Conservation (phyloP, 1,140 invertebrate genomes). For the Solenopsis invicta region DNA sequence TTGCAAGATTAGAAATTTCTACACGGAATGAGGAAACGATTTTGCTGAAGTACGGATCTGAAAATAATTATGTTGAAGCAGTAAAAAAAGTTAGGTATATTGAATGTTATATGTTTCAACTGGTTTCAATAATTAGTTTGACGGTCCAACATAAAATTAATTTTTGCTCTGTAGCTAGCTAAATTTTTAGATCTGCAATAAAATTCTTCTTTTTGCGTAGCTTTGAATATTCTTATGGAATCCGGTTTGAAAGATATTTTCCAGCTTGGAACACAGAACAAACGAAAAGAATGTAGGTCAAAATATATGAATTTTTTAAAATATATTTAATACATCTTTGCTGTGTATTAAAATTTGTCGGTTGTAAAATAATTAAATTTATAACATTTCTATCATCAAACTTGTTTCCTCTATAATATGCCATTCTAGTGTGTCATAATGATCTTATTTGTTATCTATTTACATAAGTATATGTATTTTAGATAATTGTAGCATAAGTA, state of each 20-base stretch:
- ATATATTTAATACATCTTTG: not conserved
- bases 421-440: not conserved
- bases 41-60: no score
- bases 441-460: not conserved
- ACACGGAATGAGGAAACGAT: no score
- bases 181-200: no score
- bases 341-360: not conserved
- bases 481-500: not conserved
- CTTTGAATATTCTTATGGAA: not conserved
- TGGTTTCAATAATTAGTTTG: no score
- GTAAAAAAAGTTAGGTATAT: no score
- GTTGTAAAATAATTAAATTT: not conserved
- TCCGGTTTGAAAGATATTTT: not conserved
- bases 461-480: not conserved
- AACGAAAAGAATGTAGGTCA: not conserved
- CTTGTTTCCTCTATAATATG: not conserved
- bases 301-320: constrained; percentile 11
- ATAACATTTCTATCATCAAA: not conserved
- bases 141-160: no score
- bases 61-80: no score
- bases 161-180: no score
- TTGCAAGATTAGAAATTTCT: constrained; percentile 7
- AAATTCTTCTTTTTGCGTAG: no score
- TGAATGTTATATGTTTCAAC: no score
- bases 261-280: not conserved